phyloP scores from a whole-genome alignment of 2,888 invertebrate species.

The Amblyjoppa fuscipennis region DNA sequence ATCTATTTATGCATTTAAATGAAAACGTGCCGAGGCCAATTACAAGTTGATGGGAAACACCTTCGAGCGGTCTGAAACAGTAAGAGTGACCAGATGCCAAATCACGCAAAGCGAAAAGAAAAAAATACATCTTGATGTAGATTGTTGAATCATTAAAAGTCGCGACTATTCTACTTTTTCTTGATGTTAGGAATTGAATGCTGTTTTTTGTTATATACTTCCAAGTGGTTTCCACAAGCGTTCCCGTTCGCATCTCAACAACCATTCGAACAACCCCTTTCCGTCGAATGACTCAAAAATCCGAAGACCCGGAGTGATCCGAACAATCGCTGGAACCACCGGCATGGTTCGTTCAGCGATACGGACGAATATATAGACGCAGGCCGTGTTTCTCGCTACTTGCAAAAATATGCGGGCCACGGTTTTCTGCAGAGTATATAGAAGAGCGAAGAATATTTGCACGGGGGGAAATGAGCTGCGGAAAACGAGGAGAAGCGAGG shows the following conservation, averaged over 20 bases:
- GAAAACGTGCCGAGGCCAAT: no score
- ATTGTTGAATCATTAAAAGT: background rate
- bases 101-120: no score
- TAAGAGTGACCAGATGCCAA: no score
- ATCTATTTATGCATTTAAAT: background rate
- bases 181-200: background rate
- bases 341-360: conserved; percentile 44
- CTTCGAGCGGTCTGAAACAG: no score
- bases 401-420: conserved; percentile 60
- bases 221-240: no score
- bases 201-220: background rate
- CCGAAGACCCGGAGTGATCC: conserved; percentile 14
- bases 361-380: conserved; percentile 33
- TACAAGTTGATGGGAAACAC: no score
- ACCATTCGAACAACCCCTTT: conserved; percentile 13
- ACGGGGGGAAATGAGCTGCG: conserved; percentile 73
- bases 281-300: conserved; percentile 36
- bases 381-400: conserved; percentile 44
- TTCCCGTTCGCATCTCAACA: no score
- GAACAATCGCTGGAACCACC: conserved; percentile 24
- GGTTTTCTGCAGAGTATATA: conserved; percentile 36
- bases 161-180: background rate
- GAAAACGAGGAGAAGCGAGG: conserved; percentile 70
- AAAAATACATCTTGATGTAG: no score
- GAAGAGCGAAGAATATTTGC: conserved; percentile 75